Base-by-base conservation (phyloP, 2,888 invertebrate species). In the Artemia sp. region DNA sequence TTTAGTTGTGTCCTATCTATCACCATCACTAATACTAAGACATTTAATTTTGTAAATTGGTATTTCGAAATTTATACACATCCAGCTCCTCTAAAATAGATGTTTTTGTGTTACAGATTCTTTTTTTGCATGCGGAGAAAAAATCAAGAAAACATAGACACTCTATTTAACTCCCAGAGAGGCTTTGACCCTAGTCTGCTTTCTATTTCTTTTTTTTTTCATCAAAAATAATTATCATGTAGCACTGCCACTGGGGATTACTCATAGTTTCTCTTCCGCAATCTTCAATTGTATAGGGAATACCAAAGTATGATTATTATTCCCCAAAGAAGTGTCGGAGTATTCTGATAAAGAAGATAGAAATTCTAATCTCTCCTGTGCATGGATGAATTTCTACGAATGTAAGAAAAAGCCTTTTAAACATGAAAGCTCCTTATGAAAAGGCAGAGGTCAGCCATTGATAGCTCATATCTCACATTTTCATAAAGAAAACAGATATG, bases 391-490 rank as follows among this genome's bases (percentile, higher is more conserved):
- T 38, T 38, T 70, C 71, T 52, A 70, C 72, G 5, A 52, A 70
- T 51, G 72, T 72, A 24, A 66, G 68, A 66, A 67, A 70, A 24
- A 72, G 72, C 68, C 67, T 72, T 51, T 71, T 72, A 51, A 71
- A 72, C 72, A 72, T 72, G 67, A 72, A 72, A 52, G 67, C 72
- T 66, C 73, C 72, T 68, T 72, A 72, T 12, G 72, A 14, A 73
- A 58, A 72, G 72, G n/a, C 73, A 73, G 6, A 72, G 72, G 70
- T 38, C 38, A 38, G 38, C 38, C 38, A 2, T 38, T 38, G 19
- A 38, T 38, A 38, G 4, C 38, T 38, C 2, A 38, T 38, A 38
- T 38, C 38, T 38, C 38, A 38, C 38, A 6, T 38, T 38, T 38
- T 38, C 38, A 38, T 38, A 4, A 2, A 38, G 38, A 38, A 38